Evolutionary conservation across 2,113 vertebrate genomes (phyloP), one percentile per base, ranked within the genome.

Genomic region (Perca flavescens): DNA sequence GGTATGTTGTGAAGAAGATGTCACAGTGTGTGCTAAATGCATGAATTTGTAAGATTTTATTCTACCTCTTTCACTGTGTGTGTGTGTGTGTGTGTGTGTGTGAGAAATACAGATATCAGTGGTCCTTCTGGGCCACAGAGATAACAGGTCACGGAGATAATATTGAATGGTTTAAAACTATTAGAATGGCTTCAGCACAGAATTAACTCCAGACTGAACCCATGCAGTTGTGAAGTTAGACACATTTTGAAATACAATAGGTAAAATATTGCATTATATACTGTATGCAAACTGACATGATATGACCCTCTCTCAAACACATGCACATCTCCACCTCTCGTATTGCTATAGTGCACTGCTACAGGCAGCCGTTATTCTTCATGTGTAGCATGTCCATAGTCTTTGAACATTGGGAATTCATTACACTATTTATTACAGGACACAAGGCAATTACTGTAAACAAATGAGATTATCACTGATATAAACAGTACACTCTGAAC

Each of bases 101-200:
- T 31, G 15, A 19, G 57, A 64, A 77, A 77, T 75, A 34, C 34
- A 77, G 61, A 56, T 86, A 74, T 74, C 58, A 17, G 36, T 53
- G 21, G 22, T 31, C 49, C 79, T 84, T 83, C 70, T 80, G 68
- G 47, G 34, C 47, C 64, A 40, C 17, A n/a, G 54, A 78, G 79
- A 87, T 74, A 85, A 74, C 57, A 4, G 13, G 8, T 40, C 36
- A 40, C 0, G 60, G 36, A 40, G 8, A 34, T 40, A 40, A 40
- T 61, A 28, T 14, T 76, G 58, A 22, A 40, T 63, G 88, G 50
- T 77, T 86, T 69, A 49, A 80, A 79, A 57, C 71, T 7, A 74
- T 47, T 63, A 22, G 34, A 83, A 50, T 78, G 52, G 15, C 52
- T 49, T 34, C 21, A 16, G 70, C 65, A 17, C 54, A n/a, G 67